These are phyloP conservation scores for Agrotis puta DNA, from an alignment of 2,888 invertebrate genomes.

Conservation along the genomic window DNA sequence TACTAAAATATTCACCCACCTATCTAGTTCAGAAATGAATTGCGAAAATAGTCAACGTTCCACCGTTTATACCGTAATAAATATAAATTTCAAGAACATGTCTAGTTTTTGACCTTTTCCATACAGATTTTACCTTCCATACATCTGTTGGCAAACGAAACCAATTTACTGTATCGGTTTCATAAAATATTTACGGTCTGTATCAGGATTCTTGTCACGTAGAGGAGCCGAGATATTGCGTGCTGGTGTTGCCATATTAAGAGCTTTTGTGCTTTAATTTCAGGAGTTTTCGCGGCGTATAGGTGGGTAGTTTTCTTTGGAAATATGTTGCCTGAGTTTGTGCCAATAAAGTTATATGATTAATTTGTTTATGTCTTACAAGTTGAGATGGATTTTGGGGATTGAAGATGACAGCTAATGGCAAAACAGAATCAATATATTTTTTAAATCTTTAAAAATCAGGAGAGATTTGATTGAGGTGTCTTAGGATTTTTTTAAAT, in stretches of 20 bases:
- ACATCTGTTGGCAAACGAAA: conserved; percentile 69
- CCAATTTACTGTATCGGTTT: conserved; percentile 71
- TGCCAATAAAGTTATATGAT: background rate
- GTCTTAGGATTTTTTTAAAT: background rate
- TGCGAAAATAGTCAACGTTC: background rate
- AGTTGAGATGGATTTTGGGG: background rate
- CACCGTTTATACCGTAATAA: background rate
- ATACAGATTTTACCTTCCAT: conserved; percentile 20
- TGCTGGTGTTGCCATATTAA: conserved; percentile 58
- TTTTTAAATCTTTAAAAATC: background rate
- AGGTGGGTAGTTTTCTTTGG: conserved; percentile 23
- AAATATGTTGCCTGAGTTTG: conserved; percentile 7
- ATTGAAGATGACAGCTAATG: too few relatives aligned
- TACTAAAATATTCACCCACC: too few relatives aligned
- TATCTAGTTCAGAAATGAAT: background rate
- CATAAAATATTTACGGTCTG: conserved; percentile 68
- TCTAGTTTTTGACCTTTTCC: conserved; percentile 20
- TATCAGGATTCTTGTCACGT: conserved; percentile 66
- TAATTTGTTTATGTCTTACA: background rate
- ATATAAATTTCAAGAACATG: conserved; percentile 18
- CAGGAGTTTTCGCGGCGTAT: conserved; percentile 16
- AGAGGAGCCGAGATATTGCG: conserved; percentile 60
- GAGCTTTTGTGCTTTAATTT: conserved; percentile 50
- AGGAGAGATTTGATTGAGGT: background rate
- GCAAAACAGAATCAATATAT: background rate